Conservation (phyloP, 2,113 vertebrate genomes). For the Petrocephalus microphthalmus region DNA sequence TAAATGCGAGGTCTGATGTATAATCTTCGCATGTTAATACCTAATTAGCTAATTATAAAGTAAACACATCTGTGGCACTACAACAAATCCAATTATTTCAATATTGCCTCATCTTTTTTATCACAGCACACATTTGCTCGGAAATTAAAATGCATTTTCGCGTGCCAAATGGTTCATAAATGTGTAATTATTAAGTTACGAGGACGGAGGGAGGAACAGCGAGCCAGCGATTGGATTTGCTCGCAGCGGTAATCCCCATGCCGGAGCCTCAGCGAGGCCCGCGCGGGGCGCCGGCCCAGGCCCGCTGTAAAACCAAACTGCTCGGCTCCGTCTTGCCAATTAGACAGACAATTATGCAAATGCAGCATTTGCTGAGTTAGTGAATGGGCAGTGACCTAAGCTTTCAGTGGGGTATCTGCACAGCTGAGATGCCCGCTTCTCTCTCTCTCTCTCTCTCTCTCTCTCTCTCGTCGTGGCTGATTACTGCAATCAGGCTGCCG, state of each 20-base stretch:
- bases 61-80: neutral
- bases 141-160: neutral
- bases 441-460: neutral
- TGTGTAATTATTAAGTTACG: slow-evolving; percentile 60
- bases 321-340: slow-evolving; percentile 54
- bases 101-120: slow-evolving; percentile 15
- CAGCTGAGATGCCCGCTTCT: neutral
- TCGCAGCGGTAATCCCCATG: slow-evolving; percentile 50
- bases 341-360: slow-evolving; percentile 71
- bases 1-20: neutral
- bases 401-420: slow-evolving; percentile 29
- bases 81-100: slow-evolving; percentile 18
- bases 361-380: slow-evolving; percentile 69
- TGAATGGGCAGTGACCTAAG: slow-evolving; percentile 52
- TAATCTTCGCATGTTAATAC: neutral
- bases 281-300: slow-evolving; percentile 48
- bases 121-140: neutral
- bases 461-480: neutral
- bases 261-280: neutral
- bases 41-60: slow-evolving; percentile 13
- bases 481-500: neutral
- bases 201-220: slow-evolving; percentile 45
- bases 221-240: slow-evolving; percentile 55
- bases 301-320: slow-evolving; percentile 43
- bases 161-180: slow-evolving; percentile 48